A percentile compares a stretch with the other conserved stretches of the same genome.
phyloP scores from a whole-genome alignment of 1,140 invertebrate species.

The Stenopsyche tienmushanensis region DNA sequence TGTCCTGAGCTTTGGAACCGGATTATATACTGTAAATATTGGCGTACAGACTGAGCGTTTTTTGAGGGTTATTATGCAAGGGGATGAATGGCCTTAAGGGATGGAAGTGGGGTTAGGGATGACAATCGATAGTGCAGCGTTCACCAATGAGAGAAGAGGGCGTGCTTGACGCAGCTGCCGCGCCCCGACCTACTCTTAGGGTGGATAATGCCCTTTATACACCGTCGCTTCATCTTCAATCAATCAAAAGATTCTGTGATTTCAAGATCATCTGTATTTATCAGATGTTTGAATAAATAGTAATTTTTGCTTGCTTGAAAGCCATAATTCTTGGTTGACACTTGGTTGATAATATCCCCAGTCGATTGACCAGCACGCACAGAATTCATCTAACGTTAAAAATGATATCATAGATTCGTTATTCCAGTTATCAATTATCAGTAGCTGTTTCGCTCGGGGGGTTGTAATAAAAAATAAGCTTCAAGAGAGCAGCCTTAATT shows the following conservation, averaged over 20 bases:
- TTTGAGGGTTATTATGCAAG: too few species aligned
- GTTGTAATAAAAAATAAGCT: slow-evolving; percentile 22
- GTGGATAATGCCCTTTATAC: neutral
- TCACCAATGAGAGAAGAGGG: slow-evolving; percentile 36
- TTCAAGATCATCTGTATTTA: too few species aligned
- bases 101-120: slow-evolving; percentile 1
- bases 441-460: neutral
- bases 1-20: too few species aligned
- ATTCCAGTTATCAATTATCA: slow-evolving; percentile 25
- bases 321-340: too few species aligned
- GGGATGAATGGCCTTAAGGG: slow-evolving; percentile 11
- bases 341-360: too few species aligned
- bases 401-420: neutral
- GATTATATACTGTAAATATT: too few species aligned
- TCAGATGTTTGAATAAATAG: too few species aligned
- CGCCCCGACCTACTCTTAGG: too few species aligned
- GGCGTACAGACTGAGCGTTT: too few species aligned
- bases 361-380: neutral
- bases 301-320: too few species aligned
- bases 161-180: slow-evolving; percentile 25
- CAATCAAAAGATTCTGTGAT: neutral
- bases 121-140: slow-evolving; percentile 39
- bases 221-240: neutral
- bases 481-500: slow-evolving; percentile 26
- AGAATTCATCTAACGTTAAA: neutral